Evolutionary conservation across 1,140 invertebrate genomes (phyloP).

Genomic region (Lamellibrachia luymesi): DNA sequence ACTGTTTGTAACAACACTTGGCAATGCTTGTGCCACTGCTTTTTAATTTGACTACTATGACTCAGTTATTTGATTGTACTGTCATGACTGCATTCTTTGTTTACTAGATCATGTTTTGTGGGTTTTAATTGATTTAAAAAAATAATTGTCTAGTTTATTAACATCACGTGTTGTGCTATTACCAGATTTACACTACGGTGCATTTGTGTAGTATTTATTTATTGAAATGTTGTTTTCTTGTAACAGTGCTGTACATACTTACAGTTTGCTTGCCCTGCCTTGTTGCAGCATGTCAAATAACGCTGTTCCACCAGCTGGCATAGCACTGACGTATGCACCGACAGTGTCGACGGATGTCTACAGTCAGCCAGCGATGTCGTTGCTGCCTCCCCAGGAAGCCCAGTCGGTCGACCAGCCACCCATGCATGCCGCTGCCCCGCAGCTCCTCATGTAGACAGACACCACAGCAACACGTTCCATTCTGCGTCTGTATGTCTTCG

Average conservation of each 20-base stretch:
- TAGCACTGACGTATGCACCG: not conserved
- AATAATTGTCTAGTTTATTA: not conserved
- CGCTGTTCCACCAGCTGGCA: not conserved
- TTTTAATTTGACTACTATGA: not conserved
- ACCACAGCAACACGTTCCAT: not conserved
- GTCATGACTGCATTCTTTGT: too few species aligned
- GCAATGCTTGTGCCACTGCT: not conserved
- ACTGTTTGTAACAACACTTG: not conserved
- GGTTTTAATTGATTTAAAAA: too few species aligned
- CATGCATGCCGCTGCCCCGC: not conserved
- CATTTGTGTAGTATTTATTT: not conserved
- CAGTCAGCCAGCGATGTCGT: not conserved
- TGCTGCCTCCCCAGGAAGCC: not conserved
- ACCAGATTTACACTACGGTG: not conserved
- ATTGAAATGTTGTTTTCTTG: not conserved
- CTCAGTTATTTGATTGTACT: not conserved
- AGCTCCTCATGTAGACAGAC: not conserved
- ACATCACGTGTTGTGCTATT: not conserved
- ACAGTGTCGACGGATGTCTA: not conserved
- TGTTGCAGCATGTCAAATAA: not conserved
- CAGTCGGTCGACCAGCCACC: not conserved
- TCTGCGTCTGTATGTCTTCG: not conserved
- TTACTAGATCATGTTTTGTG: too few species aligned
- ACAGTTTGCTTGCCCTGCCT: not conserved
- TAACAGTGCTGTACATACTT: not conserved